Evolutionary conservation across 2,113 vertebrate species (phyloP), one percentile per base, ranked within the genome.

Genomic region (Oreochromis tanganicae): DNA sequence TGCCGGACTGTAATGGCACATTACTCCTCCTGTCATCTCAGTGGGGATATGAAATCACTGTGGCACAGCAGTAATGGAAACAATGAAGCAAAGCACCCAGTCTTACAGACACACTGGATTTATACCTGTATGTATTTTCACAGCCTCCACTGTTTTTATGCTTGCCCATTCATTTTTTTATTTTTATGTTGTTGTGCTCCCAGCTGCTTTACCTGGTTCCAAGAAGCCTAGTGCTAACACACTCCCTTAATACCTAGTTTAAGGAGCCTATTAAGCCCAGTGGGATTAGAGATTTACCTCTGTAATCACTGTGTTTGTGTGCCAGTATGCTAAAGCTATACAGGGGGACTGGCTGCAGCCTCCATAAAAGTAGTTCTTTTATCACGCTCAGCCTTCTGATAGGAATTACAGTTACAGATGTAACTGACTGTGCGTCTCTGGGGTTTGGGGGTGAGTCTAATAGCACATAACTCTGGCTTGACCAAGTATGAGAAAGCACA

Each of bases 221-320:
- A 86, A 88, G 71, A 84, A 83, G 73, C 84, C 84, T 83, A 82
- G 50, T 57, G 82, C 80, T 88, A 32, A 91, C 87, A 84, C 59
- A 14, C 36, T 91, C 73, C 81, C 82, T 73, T 91, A 90, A 92
- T 86, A 89, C 84, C 86, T 88, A 89, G 82, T 92, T 89, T 91
- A 92, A 91, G 84, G 84, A 93, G 83, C 89, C 83, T 85, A 90
- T 93, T 91, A 90, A 91, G 19, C 24, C 85, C 85, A 75, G 52
- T 71, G 78, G 92, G 91, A 95, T 95, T 91, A 91, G 36, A 89
- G 80, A 90, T 93, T 87, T 84, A 73, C 27, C 84, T 55, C 66
- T 87, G 87, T 86, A 89, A 89, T 93, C 88, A 88, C 90, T 55
- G 41, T 59, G 80, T 84, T 83, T 91, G 24, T 88, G 75, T 86